Evolutionary conservation across 2,888 invertebrate species (phyloP).

Genomic region (Rhaphigaster nebulosa): DNA sequence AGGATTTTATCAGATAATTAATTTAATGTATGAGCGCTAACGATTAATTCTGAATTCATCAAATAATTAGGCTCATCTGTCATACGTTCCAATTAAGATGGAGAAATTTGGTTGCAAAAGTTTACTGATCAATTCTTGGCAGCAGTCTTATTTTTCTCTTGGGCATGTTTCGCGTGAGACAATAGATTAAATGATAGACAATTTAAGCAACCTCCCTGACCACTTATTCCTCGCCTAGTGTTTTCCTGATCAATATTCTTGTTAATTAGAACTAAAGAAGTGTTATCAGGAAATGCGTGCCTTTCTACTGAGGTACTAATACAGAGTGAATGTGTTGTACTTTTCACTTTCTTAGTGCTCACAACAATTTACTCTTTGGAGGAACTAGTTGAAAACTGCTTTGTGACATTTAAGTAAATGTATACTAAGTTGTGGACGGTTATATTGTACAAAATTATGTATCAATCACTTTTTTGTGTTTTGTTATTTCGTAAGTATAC

Average conservation of each 20-base stretch:
- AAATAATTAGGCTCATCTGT: no score
- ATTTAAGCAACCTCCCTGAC: background rate
- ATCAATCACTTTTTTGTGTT: no score
- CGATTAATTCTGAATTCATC: no score
- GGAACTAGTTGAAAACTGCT: background rate
- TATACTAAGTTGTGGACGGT: no score
- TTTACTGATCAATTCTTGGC: no score
- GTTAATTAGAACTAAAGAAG: background rate
- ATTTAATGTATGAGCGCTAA: no score
- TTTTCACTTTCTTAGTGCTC: background rate
- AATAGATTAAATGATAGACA: background rate
- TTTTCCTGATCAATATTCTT: background rate
- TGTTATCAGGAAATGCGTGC: background rate
- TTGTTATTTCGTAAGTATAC: no score
- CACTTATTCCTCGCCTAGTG: background rate
- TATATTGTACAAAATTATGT: no score
- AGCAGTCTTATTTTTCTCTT: no score
- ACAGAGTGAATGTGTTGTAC: background rate
- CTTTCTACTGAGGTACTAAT: background rate
- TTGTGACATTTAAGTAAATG: background rate
- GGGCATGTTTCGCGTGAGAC: background rate
- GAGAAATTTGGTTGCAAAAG: no score
- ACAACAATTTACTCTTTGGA: background rate
- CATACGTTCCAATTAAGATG: no score
- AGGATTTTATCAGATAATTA: no score